Conservation (phyloP, 2,888 invertebrate genomes). For the Nipponacmea schrenckii region DNA sequence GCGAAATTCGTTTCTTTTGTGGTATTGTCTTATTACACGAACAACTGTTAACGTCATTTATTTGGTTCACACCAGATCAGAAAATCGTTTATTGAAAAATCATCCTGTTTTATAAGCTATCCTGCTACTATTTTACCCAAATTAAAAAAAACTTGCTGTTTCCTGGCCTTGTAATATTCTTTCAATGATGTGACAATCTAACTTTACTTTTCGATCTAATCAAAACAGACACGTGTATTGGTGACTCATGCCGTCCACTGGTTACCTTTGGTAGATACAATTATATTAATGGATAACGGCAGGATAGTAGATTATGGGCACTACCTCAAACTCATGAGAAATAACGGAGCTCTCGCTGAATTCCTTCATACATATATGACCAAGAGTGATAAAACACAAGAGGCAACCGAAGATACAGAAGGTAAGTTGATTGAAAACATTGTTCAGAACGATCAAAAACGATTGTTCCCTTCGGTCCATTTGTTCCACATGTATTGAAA, state of each 20-base stretch:
- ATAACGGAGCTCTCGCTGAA: conserved; percentile 74
- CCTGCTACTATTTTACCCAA: too few species aligned
- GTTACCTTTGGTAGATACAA: conserved; percentile 87
- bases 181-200: too few species aligned
- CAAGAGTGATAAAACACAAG: conserved; percentile 49
- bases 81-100: too few species aligned
- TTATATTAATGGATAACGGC: conserved; percentile 88
- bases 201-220: too few species aligned
- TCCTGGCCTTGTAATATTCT: too few species aligned
- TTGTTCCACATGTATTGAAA: too few species aligned
- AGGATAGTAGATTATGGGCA: conserved; percentile 87
- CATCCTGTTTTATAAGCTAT: too few species aligned
- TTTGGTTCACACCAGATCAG: too few species aligned
- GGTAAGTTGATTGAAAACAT: neutral
- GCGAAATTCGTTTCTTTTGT: neutral
- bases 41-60: too few species aligned
- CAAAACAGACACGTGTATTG: conserved; percentile 80
- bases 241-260: conserved; percentile 95
- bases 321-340: conserved; percentile 86
- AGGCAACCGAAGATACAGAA: conserved; percentile 52
- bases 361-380: conserved; percentile 69
- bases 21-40: too few species aligned
- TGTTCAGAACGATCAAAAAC: neutral
- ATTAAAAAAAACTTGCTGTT: too few species aligned
- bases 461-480: too few species aligned